Base-by-base conservation (phyloP, 2,113 vertebrate genomes). In the Crotophaga sulcirostris region DNA sequence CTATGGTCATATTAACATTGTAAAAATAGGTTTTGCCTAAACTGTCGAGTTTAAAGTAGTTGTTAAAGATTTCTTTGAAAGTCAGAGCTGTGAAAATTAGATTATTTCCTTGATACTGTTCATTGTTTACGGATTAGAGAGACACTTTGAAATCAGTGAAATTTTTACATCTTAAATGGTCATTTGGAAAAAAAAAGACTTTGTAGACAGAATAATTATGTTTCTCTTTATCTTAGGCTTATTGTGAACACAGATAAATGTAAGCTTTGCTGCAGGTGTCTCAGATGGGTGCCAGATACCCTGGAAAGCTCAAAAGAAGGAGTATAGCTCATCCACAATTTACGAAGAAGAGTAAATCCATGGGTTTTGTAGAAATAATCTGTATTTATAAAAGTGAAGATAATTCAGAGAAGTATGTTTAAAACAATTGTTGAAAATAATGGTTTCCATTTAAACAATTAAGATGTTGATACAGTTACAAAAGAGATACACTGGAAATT, bases 101-200 rank as follows among this genome's bases (percentile, higher is more conserved):
- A 97, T 97, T 97, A 95, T 92, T 95, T 97, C 81, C 92, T 60
- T 58, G 80, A 91, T 93, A 36, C 47, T 55, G 6, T 67, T 89
- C 82, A 62, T 94, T 97, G 95, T 96, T 84, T 96, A 59, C 93
- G 92, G 93, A 95, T 97, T 96, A 95, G 81, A 70, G 38, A 58
- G 26, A 69, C 62, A 67, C 75, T 96, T 82, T 90, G 54, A 93
- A 97, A 95, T 63, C 70, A 89, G 79, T 89, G 44, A 94, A 94
- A 91, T 73, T 90, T 96, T 89, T 96, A 96, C 84, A 95, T 95
- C 67, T 84, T 83, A 93, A 97, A 96, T 51, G 75, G 73, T 85
- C 75, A 92, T 86, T 70, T 89, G 80, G 34, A 6, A 31, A 83
- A 84, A 84, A 84, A 54, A 95, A 83, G 15, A 59, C 42, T 63